These are phyloP conservation scores for Premnoplex brunnescens DNA, from an alignment of 2,797 vertebrate genomes.

Conservation along the genomic window DNA sequence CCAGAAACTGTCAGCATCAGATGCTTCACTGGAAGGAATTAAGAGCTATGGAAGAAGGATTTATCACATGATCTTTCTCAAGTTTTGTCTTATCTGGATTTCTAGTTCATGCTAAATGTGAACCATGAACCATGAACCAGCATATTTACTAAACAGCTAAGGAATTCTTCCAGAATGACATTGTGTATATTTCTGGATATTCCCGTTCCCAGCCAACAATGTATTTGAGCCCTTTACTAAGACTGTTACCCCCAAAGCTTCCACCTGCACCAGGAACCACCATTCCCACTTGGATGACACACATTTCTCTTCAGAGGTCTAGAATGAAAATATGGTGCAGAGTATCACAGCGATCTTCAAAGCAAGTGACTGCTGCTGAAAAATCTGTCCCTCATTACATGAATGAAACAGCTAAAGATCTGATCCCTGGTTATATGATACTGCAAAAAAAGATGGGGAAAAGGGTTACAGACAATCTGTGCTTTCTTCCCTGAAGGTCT, in stretches of 20 bases:
- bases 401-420: not conserved
- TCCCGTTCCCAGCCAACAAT: not conserved
- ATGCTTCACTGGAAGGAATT: not conserved
- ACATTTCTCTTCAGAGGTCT: not conserved
- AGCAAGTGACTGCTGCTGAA: not conserved
- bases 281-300: too few species aligned
- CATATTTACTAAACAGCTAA: not conserved
- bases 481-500: not conserved
- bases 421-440: not conserved
- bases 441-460: rapidly evolving
- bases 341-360: not conserved
- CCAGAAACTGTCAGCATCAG: not conserved
- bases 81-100: not conserved
- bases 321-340: not conserved
- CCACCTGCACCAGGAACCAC: not conserved
- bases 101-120: not conserved
- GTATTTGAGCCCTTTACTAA: not conserved
- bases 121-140: not conserved
- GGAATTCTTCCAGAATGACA: not conserved
- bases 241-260: not conserved
- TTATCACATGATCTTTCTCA: not conserved
- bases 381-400: rapidly evolving
- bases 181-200: not conserved
- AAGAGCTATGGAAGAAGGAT: not conserved
- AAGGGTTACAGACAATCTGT: not conserved